Evolutionary conservation across 2,797 vertebrate genomes (phyloP).

Genomic region (Pangasius larnaudii): DNA sequence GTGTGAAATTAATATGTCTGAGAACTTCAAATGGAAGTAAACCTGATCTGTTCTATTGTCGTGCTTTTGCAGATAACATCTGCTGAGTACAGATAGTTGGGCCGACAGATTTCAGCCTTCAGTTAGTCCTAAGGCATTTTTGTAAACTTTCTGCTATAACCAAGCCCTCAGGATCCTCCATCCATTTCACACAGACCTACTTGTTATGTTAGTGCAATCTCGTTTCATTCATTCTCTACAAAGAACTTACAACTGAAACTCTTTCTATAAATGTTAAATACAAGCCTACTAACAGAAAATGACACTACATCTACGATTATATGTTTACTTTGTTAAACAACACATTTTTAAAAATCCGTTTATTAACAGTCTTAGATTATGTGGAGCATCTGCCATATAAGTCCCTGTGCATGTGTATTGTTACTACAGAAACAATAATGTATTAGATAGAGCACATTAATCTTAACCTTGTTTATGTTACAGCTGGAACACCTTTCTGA

Average conservation of each 20-base stretch:
- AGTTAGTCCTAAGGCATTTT: constrained; percentile 40
- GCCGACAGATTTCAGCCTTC: constrained; percentile 41
- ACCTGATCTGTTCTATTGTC: constrained; percentile 46
- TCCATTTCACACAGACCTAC: constrained; percentile 20
- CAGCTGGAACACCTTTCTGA: not conserved
- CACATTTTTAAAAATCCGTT: not conserved
- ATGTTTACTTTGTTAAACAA: not conserved
- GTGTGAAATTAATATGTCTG: constrained; percentile 54
- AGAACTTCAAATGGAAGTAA: constrained; percentile 44
- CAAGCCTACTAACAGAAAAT: not conserved
- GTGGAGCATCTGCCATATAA: not conserved
- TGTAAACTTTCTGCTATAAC: constrained; percentile 38
- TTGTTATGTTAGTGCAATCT: constrained; percentile 33
- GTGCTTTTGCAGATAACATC: constrained; percentile 50
- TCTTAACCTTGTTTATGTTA: not conserved
- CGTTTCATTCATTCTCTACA: not conserved
- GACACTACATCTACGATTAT: not conserved
- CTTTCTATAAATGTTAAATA: not conserved
- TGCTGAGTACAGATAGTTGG: constrained; percentile 39
- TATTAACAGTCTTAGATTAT: not conserved
- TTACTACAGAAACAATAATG: not conserved
- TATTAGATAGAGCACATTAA: not conserved
- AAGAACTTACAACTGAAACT: not conserved
- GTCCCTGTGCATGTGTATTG: not conserved
- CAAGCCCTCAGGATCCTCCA: constrained; percentile 40